Base-by-base conservation (phyloP, 2,113 vertebrate genomes). In the Ochotona princeps region DNA sequence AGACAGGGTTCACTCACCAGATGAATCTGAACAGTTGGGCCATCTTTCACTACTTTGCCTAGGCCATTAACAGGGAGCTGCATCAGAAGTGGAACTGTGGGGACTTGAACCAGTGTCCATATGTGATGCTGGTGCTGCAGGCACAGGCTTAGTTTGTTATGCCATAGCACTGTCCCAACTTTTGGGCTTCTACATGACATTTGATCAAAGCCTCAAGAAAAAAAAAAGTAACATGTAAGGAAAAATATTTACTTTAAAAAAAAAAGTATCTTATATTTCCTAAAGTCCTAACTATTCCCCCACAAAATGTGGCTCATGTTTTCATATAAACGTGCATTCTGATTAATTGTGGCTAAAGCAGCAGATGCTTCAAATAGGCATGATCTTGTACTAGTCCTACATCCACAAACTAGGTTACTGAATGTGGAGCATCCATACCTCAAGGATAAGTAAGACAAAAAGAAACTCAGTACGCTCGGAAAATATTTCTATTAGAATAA, bases 401-500 rank as follows among this genome's bases (percentile, higher is more conserved):
- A 14, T 60, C 61, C 54, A 70, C 26, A 85, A 63, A 51, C 70
- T 89, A 89, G 57, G 51, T 67, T 79, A 20, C 2, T 87, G 21
- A 94, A 90, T 74, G 57, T 79, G 65, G 17, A 95, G 84, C 89
- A 83, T 73, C 69, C 78, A 84, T 32, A 65, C 25, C 44, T 90
- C 75, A 90, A 25, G 57, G n/a, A 69, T 20, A 70, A 20, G 5
- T 88, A 21, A 44, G 63, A 20, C 76, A 60, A 74, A 94, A 81
- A 89, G 60, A 89, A 17, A 91, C 60, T 75, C 15, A 54, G 47
- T 69, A 44, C 25, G 78, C 72, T 66, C 44, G 7, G 67, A 15
- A 91, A 87, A 80, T 87, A 70, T 80, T 91, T 87, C 66, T 76
- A 84, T 30, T 60, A 91, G 30, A 90, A 75, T 90, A 80, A 83